Percentiles rank a stretch among this genome's conserved stretches.
These are phyloP conservation scores for Nanorana parkeri DNA, from an alignment of 2,113 vertebrate species.

Conservation along the genomic window DNA sequence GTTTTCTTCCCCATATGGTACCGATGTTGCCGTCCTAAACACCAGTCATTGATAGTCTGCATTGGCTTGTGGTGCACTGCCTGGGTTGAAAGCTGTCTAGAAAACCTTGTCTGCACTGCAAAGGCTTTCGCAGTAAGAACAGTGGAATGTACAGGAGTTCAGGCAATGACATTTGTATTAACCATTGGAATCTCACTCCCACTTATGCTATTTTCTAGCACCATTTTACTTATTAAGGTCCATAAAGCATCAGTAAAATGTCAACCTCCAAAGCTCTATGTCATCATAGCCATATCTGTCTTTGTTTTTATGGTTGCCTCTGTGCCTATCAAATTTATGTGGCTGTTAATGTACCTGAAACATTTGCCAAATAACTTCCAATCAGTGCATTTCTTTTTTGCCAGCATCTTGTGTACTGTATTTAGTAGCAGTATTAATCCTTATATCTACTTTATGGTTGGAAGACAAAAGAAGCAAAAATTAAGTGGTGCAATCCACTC, in stretches of 20 bases:
- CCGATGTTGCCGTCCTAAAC: slow-evolving; percentile 58
- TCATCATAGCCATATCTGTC: slow-evolving; percentile 27
- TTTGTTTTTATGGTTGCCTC: slow-evolving; percentile 32
- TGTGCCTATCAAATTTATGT: slow-evolving; percentile 29
- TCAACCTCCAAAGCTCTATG: slow-evolving; percentile 29
- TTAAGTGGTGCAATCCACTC: slow-evolving; percentile 7
- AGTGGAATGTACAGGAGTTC: slow-evolving; percentile 19
- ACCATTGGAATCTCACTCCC: slow-evolving; percentile 17
- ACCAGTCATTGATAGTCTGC: slow-evolving; percentile 56
- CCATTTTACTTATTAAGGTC: slow-evolving; percentile 30
- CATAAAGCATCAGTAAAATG: slow-evolving; percentile 12
- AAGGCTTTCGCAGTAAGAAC: slow-evolving; percentile 14
- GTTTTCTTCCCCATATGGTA: slow-evolving; percentile 65
- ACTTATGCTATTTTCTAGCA: slow-evolving; percentile 33
- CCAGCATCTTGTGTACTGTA: slow-evolving; percentile 44
- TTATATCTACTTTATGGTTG: slow-evolving; percentile 46
- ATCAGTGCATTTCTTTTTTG: slow-evolving; percentile 18
- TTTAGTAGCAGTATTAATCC: slow-evolving; percentile 58
- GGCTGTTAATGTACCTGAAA: slow-evolving; percentile 29
- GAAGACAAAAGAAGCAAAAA: slow-evolving; percentile 29
- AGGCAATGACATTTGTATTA: slow-evolving; percentile 31
- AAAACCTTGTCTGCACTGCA: slow-evolving; percentile 61
- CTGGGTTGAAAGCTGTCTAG: slow-evolving; percentile 55
- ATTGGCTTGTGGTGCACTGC: slow-evolving; percentile 66
- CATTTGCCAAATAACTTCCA: slow-evolving; percentile 5